Evolutionary conservation across 2,888 invertebrate genomes (phyloP), one percentile per base, ranked within the genome.

Genomic region (Macrophya alboannulata): DNA sequence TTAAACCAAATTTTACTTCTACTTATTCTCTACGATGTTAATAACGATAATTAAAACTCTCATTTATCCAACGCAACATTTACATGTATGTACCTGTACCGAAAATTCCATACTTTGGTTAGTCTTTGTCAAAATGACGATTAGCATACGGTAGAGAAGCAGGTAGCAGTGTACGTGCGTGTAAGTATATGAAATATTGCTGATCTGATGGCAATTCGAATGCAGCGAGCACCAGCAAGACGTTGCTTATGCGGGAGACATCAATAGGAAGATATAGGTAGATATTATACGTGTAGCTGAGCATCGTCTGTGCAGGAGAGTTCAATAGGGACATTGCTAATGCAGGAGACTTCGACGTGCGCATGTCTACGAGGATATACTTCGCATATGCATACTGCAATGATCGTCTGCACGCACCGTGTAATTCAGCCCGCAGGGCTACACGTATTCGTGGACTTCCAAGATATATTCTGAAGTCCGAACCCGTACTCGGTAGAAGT

Each of bases 311-410:
- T 25, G 59, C 31, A 59, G 21, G 81, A 62, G 81, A 62, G 81
- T 81, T 81, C 81, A n/a, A 81, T 81, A 81, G 81, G 81, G 81
- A 81, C 81, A 81, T 81, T 81, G 81, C 81, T 81, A 81, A 81
- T 81, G 81, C 81, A 62, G 59, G 81, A 62, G 81, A 62, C 81
- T 81, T 81, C 62, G 62, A 81, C 81, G 81, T 62, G 81, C 81
- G 62, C 81, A 81, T 81, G 81, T 81, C 81, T 81, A 81, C 81
- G 59, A 81, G 81, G 62, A 81, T 81, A 81, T 81, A 37, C 81
- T 62, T 62, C 62, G 81, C 59, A 81, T 81, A 81, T 81, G 81
- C 81, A 81, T 79, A 51, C 59, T 81, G 81, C 81, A 81, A 81
- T 81, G 81, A 81, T 81, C 81, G 81, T 81, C 59, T 81, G 81